Conservation (phyloP, 2,797 vertebrate species). For the Argentina silus region DNA sequence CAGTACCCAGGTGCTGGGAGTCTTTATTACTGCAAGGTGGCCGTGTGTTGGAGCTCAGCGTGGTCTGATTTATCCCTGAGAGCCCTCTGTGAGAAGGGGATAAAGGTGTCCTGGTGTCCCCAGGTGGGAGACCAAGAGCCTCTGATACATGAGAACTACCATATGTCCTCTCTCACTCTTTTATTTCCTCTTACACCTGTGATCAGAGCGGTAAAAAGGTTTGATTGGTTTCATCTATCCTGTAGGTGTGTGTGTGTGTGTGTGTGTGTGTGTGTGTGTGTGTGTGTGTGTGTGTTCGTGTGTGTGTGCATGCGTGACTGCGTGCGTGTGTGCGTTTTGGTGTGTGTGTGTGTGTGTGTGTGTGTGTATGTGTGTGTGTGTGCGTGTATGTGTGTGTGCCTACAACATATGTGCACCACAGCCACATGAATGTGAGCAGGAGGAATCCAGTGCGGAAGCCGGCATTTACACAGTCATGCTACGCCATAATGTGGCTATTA, state of each 20-base stretch:
- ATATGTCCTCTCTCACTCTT: conserved; percentile 4
- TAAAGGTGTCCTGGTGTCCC: neutral
- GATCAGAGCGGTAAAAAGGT: neutral
- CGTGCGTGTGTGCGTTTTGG: too few species aligned
- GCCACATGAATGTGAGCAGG: conserved; percentile 25
- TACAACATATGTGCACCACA: neutral
- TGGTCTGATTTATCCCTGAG: conserved; percentile 7
- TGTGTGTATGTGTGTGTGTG: neutral
- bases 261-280: conserved; percentile 5
- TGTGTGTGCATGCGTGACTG: too few species aligned
- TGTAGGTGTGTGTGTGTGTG: neutral
- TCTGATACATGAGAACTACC: conserved; percentile 11
- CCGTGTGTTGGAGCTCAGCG: neutral
- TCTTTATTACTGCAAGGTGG: conserved; percentile 5
- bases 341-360: conserved; percentile 2
- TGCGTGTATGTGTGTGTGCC: conserved; percentile 3
- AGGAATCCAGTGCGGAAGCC: conserved; percentile 44
- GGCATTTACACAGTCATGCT: conserved; percentile 51
- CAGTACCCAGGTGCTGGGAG: conserved; percentile 17
- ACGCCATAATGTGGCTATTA: conserved; percentile 47
- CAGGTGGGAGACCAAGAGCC: conserved; percentile 13
- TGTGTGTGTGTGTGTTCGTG: conserved; percentile 5
- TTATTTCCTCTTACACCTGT: conserved; percentile 15
- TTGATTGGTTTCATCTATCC: neutral
- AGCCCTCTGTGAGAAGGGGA: neutral